Conservation (phyloP, 1,140 invertebrate genomes). For the Gyrodactylus salaris region DNA sequence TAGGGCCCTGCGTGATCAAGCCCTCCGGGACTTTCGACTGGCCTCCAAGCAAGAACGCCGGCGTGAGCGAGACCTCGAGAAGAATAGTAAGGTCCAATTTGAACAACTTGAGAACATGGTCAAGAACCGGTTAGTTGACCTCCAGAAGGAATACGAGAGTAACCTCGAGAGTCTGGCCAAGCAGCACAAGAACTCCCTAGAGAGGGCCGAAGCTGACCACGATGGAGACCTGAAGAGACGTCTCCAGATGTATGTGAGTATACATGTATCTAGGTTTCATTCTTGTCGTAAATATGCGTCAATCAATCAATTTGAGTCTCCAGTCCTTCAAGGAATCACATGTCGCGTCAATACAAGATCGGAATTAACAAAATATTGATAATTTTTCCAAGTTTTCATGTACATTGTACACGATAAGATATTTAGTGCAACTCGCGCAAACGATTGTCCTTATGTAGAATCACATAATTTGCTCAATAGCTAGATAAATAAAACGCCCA, state of each 20-base stretch:
- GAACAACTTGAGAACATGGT: background rate
- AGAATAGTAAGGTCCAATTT: background rate
- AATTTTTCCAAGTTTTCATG: too few relatives aligned
- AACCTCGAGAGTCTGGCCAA: background rate
- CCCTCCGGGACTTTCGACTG: background rate
- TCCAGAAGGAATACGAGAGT: background rate
- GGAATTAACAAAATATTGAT: too few relatives aligned
- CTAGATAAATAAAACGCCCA: too few relatives aligned
- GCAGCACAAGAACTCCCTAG: background rate
- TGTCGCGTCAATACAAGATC: too few relatives aligned
- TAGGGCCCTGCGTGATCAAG: background rate
- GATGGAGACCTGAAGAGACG: background rate
- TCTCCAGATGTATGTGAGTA: background rate
- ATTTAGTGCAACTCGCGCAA: too few relatives aligned
- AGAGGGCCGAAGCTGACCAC: background rate
- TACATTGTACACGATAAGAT: too few relatives aligned
- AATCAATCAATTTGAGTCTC: too few relatives aligned
- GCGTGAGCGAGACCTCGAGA: background rate
- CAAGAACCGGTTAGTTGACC: background rate
- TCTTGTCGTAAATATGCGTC: too few relatives aligned
- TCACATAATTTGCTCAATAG: too few relatives aligned
- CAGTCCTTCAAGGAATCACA: too few relatives aligned
- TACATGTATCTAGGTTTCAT: too few relatives aligned
- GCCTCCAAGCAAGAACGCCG: background rate
- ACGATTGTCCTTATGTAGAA: too few relatives aligned